Conservation (phyloP, 2,888 invertebrate genomes). For the Hetaerina titia region DNA sequence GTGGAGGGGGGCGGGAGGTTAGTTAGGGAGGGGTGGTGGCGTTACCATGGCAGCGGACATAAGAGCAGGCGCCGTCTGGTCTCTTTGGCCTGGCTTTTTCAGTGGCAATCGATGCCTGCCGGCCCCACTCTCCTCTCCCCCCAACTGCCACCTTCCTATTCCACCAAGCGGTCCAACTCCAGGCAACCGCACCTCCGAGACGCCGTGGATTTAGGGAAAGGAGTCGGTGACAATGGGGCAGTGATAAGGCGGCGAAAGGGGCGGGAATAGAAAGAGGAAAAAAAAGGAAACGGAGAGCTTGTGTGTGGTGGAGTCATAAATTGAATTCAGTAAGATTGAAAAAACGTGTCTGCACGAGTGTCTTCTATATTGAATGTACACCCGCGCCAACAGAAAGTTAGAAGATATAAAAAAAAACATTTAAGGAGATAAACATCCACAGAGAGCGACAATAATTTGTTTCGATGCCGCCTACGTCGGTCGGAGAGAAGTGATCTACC, state of each 20-base stretch:
- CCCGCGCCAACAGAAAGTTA: no score
- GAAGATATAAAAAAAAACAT: no score
- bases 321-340: no score
- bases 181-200: background rate
- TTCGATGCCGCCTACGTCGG: no score
- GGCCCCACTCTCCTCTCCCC: background rate
- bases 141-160: background rate
- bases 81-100: slow-evolving; percentile 51
- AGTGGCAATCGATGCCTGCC: slow-evolving; percentile 50
- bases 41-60: slow-evolving; percentile 57
- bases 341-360: no score
- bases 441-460: no score
- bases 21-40: slow-evolving; percentile 48
- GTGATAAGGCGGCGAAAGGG: background rate
- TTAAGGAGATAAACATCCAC: no score
- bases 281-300: background rate
- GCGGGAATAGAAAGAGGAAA: background rate
- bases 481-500: no score
- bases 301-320: no score
- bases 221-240: background rate
- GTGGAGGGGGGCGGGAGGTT: background rate
- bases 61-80: slow-evolving; percentile 59
- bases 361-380: no score
- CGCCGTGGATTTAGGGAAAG: background rate
- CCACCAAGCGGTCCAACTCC: background rate